These are phyloP conservation scores for Thomomys bottae DNA, from an alignment of 2,113 vertebrate species.

Conservation along the genomic window DNA sequence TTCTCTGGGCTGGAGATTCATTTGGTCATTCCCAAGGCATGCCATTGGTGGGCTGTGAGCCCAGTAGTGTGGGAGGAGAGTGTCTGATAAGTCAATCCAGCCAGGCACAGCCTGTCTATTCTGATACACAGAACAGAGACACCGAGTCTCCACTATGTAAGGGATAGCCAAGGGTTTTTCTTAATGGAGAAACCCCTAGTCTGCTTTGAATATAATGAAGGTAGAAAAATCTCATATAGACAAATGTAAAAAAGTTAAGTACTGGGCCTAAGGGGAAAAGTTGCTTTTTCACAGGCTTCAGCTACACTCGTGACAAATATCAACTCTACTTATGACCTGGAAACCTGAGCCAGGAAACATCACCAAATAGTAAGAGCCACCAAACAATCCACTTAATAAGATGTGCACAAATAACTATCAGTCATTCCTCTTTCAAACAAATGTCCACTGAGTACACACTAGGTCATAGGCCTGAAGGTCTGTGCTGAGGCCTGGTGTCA, in stretches of 20 bases:
- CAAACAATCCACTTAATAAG: not conserved
- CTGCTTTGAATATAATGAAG: not conserved
- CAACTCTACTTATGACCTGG: constrained; percentile 22
- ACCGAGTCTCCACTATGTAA: not conserved
- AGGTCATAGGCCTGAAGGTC: not conserved
- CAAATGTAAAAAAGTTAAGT: not conserved
- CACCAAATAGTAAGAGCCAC: not conserved
- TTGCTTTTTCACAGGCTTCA: not conserved
- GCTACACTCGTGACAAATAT: not conserved
- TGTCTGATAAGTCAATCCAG: not conserved
- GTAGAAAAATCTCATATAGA: not conserved
- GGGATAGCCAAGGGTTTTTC: not conserved
- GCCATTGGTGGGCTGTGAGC: not conserved
- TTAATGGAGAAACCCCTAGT: not conserved
- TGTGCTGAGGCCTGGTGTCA: not conserved
- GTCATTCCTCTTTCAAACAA: constrained; percentile 2
- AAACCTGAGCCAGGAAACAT: not conserved
- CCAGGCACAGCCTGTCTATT: not conserved
- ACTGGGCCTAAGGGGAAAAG: not conserved
- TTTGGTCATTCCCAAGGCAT: not conserved
- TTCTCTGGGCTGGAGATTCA: not conserved
- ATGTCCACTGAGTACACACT: not conserved
- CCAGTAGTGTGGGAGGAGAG: not conserved
- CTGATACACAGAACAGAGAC: not conserved
- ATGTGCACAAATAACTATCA: not conserved